Evolutionary conservation across 2,113 vertebrate genomes (phyloP).

Genomic region (Otus sunia): DNA sequence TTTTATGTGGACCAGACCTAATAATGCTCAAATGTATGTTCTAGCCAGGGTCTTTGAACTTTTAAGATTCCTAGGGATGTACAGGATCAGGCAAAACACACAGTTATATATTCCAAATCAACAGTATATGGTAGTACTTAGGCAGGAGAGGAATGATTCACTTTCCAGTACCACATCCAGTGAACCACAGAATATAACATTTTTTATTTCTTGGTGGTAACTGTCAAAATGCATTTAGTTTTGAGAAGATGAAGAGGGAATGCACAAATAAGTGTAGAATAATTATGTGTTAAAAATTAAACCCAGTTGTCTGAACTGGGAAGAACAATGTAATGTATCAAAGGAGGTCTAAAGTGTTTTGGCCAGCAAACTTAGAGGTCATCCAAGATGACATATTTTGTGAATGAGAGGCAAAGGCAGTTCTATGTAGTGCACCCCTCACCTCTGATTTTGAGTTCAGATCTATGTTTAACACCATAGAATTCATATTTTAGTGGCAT

Average conservation of each 20-base stretch:
- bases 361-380: slow-evolving; percentile 19
- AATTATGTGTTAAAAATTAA: slow-evolving; percentile 61
- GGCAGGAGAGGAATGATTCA: not conserved
- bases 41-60: not conserved
- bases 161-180: not conserved
- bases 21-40: not conserved
- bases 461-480: not conserved
- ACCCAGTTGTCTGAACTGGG: slow-evolving; percentile 36
- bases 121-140: not conserved
- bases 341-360: slow-evolving; percentile 46
- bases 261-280: slow-evolving; percentile 24
- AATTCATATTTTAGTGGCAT: not conserved
- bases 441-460: not conserved
- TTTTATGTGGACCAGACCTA: not conserved
- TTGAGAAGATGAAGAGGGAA: slow-evolving; percentile 5
- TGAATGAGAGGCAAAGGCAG: not conserved
- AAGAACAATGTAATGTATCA: slow-evolving; percentile 37
- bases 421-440: not conserved
- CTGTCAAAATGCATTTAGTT: slow-evolving; percentile 51
- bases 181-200: not conserved
- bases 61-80: not conserved
- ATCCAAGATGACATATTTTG: slow-evolving; percentile 15
- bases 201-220: slow-evolving; percentile 44
- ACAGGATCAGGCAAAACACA: not conserved
- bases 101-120: not conserved